Percentiles rank a stretch among this genome's conserved stretches.
Conservation (phyloP, 2,113 vertebrate genomes). For the Chloropsis cyanopogon region DNA sequence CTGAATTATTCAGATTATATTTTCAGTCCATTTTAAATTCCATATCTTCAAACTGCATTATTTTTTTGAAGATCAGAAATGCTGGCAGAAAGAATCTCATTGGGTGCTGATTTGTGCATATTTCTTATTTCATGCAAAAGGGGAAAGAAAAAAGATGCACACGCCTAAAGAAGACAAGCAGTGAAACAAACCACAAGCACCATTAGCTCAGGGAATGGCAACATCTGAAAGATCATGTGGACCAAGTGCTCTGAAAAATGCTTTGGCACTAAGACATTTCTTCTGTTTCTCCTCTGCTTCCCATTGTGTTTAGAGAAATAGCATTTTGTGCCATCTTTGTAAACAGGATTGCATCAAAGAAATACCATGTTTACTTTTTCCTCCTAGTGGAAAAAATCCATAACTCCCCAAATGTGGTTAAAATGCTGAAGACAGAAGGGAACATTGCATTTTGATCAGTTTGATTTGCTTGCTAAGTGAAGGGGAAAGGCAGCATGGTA, state of each 20-base stretch:
- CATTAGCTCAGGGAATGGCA: background rate
- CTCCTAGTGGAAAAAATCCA: background rate
- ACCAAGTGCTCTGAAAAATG: background rate
- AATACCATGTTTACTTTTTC: background rate
- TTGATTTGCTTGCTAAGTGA: background rate
- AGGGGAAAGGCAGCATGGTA: background rate
- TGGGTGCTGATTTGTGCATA: background rate
- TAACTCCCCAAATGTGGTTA: background rate
- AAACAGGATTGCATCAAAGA: background rate
- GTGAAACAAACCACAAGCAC: background rate
- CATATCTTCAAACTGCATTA: background rate
- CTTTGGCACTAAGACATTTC: background rate
- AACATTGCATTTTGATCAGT: background rate
- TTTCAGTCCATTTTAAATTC: background rate
- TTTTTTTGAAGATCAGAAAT: background rate
- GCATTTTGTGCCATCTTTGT: background rate
- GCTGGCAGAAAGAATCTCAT: background rate
- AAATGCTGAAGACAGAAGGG: background rate
- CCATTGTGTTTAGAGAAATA: background rate
- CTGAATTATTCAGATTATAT: background rate
- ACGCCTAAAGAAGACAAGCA: background rate
- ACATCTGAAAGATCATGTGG: background rate
- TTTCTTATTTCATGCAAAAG: background rate
- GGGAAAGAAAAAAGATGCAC: background rate
- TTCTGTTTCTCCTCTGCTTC: background rate